Base-by-base conservation (phyloP, 2,888 invertebrate species). In the Lysandra bellargus region DNA sequence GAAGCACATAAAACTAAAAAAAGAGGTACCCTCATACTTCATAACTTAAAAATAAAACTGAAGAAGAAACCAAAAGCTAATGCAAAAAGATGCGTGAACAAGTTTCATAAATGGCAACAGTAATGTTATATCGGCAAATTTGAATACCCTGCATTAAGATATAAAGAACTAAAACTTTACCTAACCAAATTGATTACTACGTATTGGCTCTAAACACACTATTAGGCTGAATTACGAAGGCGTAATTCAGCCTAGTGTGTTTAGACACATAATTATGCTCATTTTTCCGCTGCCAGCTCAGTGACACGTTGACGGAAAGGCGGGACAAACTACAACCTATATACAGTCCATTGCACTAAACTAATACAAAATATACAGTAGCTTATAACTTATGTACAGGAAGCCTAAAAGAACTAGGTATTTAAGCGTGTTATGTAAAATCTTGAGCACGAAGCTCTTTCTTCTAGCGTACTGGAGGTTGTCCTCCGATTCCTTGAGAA, bases 401-500 rank as follows among this genome's bases (percentile, higher is more conserved):
- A 76, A 14, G 57, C 23, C 49, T 30, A 57, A 1, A 14, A 76
- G 17, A 4, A 57, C 14, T n/a, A 76, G 7, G 30, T 76, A 76
- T 14, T 76, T 76, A 14, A 76, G 33, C 1, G 76, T 30, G 33
- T 76, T 92, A 53, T 93, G 93, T 0, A 88, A 64, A 0, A 83
- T 60, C 49, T 84, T 87, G 0, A 93, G 80, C 7, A 85, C 86
- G 1, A 80, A 79, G 23, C 85, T 81, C 69, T 94, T 96, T 87
- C 92, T 95, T 60, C 88, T 88, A 81, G 95, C 96, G 12, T 95
- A 92, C 0, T 96, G 95, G 0, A 97, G 86, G 0, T 97, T 97
- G 0, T 96, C 96, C 0, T 96, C 84, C 0, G 97, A 96, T 83
- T 98, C 98, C 84, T 98, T 97, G 1, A 98, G 89, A 1, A 98